These are phyloP conservation scores for Ormia ochracea DNA, from an alignment of 2,888 invertebrate genomes.

Conservation along the genomic window DNA sequence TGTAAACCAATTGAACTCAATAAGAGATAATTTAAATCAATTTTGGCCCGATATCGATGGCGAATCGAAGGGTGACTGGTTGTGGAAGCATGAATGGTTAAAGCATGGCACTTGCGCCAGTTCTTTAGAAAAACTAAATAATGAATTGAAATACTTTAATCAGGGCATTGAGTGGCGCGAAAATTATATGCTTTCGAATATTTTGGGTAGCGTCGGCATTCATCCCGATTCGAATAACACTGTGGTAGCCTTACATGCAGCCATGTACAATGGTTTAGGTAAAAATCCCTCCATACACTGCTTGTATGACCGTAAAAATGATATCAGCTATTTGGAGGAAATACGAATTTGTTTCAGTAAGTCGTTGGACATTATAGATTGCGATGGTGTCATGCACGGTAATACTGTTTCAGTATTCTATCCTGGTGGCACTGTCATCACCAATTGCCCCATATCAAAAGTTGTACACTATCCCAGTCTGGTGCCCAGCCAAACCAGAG, in stretches of 20 bases:
- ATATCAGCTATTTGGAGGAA: constrained; percentile 82
- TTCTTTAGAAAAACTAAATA: constrained; percentile 78
- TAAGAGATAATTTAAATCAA: constrained; percentile 79
- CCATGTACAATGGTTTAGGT: constrained; percentile 79
- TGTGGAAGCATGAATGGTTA: constrained; percentile 89
- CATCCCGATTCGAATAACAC: constrained; percentile 79
- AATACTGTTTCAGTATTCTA: constrained; percentile 69
- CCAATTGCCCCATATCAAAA: constrained; percentile 80
- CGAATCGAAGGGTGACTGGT: constrained; percentile 74
- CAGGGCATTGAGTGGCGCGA: constrained; percentile 81
- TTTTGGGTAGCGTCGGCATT: constrained; percentile 80
- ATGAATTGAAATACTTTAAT: constrained; percentile 83
- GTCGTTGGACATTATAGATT: constrained; percentile 80
- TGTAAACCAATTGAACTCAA: constrained; percentile 79
- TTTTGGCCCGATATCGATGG: constrained; percentile 86
- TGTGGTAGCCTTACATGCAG: constrained; percentile 78
- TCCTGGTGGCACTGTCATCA: constrained; percentile 77
- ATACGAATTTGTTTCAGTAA: constrained; percentile 87
- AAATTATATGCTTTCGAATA: constrained; percentile 80
- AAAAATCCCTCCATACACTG: constrained; percentile 83
- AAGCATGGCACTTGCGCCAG: constrained; percentile 90
- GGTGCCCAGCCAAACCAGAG: constrained; percentile 72
- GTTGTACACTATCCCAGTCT: constrained; percentile 80
- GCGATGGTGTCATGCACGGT: constrained; percentile 79
- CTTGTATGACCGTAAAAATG: constrained; percentile 79